Percentiles rank a stretch among this genome's conserved stretches.
Conservation (phyloP, 2,113 vertebrate species). For the Ammodytes marinus region DNA sequence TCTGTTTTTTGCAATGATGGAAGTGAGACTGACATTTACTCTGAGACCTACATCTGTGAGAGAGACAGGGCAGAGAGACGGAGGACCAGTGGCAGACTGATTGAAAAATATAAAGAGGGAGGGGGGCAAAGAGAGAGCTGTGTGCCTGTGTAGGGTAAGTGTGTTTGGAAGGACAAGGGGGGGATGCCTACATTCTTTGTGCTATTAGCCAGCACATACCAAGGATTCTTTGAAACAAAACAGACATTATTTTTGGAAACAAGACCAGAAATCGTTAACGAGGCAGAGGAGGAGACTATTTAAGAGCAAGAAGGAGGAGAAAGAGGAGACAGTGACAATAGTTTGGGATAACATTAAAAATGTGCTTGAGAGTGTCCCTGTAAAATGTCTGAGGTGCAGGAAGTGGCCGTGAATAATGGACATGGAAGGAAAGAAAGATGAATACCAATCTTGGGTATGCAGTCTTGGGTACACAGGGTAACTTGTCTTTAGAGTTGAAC, state of each 20-base stretch:
- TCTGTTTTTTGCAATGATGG: conserved; percentile 44
- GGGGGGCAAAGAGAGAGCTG: conserved; percentile 3
- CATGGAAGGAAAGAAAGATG: conserved; percentile 12
- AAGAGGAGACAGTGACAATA: neutral
- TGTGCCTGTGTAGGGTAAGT: conserved; percentile 23
- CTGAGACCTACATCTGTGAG: conserved; percentile 3
- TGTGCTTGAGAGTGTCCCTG: neutral
- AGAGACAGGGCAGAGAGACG: neutral
- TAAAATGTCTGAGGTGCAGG: conserved; percentile 11
- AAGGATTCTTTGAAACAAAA: conserved; percentile 84
- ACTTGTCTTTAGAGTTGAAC: neutral
- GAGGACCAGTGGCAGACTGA: conserved; percentile 5
- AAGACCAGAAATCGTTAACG: conserved; percentile 60
- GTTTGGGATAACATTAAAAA: conserved; percentile 14
- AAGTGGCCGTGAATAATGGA: conserved; percentile 16
- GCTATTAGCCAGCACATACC: conserved; percentile 75
- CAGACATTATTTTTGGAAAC: conserved; percentile 83
- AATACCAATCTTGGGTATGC: neutral
- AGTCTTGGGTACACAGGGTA: neutral
- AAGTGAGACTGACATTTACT: conserved; percentile 36
- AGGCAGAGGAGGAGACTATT: conserved; percentile 35
- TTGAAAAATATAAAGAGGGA: conserved; percentile 7
- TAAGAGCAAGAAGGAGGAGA: conserved; percentile 10
- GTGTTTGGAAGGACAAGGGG: conserved; percentile 48
- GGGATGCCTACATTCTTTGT: conserved; percentile 70